Conservation (phyloP, 2,797 vertebrate species). For the Podarcis siculus region DNA sequence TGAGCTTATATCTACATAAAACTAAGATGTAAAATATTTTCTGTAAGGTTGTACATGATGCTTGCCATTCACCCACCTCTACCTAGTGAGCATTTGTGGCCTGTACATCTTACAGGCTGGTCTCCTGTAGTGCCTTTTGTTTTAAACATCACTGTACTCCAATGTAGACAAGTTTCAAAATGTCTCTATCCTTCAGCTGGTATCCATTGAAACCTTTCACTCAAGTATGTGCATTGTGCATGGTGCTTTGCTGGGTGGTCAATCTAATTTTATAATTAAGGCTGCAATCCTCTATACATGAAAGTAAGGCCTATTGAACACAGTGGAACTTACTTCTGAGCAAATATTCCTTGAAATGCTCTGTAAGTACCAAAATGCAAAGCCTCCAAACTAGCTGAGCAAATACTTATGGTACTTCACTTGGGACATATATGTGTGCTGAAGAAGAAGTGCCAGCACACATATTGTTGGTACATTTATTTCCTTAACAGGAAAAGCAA, state of each 20-base stretch:
- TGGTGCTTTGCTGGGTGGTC: neutral
- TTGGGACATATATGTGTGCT: neutral
- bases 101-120: neutral
- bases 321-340: too few species aligned
- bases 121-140: too few species aligned
- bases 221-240: too few species aligned
- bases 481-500: neutral
- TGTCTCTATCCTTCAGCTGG: neutral
- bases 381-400: neutral
- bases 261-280: neutral
- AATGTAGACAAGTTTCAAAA: neutral
- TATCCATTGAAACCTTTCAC: neutral
- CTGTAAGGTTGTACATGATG: neutral
- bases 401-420: neutral
- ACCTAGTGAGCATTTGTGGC: neutral
- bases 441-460: neutral
- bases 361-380: neutral
- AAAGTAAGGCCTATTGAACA: too few species aligned
- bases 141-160: too few species aligned
- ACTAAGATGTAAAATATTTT: neutral
- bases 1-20: neutral
- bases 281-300: too few species aligned
- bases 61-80: neutral
- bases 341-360: too few species aligned
- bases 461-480: neutral